A percentile compares a stretch with the other conserved stretches of the same genome.
Evolutionary conservation across 2,888 invertebrate species (phyloP).

Genomic region (Ochropleura plecta): DNA sequence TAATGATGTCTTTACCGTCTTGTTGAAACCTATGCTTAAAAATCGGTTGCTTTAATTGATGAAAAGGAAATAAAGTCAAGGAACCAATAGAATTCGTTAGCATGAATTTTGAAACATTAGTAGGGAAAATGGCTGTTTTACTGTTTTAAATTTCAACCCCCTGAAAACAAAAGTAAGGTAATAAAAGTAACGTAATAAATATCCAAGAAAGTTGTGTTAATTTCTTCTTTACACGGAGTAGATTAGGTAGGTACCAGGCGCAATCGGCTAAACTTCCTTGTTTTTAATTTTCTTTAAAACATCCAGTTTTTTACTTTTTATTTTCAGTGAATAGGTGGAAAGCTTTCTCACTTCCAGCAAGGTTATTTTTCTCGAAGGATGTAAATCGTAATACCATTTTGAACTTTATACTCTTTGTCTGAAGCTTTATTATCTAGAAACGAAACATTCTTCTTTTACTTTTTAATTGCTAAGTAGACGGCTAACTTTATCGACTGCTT

Average conservation of each 20-base stretch:
- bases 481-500: constrained; percentile 75
- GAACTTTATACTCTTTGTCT: constrained; percentile 74
- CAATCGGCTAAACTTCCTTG: constrained; percentile 89
- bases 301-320: constrained; percentile 88
- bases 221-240: constrained; percentile 89
- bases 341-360: constrained; percentile 87
- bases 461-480: constrained; percentile 83
- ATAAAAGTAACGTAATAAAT: constrained; percentile 89
- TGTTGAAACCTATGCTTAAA: too few species aligned
- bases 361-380: constrained; percentile 82
- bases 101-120: constrained; percentile 33
- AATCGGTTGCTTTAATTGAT: too few species aligned
- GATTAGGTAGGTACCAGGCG: constrained; percentile 86
- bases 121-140: constrained; percentile 62
- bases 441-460: constrained; percentile 78
- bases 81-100: background rate
- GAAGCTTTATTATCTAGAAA: constrained; percentile 79
- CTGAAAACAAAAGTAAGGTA: constrained; percentile 80
- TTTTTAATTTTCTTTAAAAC: constrained; percentile 91
- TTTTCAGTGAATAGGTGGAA: constrained; percentile 87
- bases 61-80: too few species aligned
- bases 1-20: too few species aligned
- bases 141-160: constrained; percentile 81
- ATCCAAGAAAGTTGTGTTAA: constrained; percentile 90
- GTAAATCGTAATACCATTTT: constrained; percentile 78